Conservation (phyloP, 2,797 vertebrate species). For the Fringilla coelebs region DNA sequence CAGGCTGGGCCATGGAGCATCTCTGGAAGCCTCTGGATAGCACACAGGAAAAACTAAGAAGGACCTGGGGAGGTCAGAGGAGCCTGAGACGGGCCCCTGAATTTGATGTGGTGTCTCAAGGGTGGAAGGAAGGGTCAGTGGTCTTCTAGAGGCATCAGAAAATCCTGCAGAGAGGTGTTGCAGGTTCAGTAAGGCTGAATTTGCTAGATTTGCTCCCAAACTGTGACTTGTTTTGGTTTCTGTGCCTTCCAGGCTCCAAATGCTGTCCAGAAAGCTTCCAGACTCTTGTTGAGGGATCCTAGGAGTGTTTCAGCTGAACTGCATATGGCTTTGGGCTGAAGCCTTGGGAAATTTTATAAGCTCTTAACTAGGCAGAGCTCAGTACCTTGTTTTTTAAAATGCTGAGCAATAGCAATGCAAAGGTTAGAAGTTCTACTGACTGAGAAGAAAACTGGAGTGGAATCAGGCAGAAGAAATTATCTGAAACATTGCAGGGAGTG, state of each 20-base stretch:
- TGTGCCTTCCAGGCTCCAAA: not conserved
- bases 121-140: not conserved
- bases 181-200: not conserved
- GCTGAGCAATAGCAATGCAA: not conserved
- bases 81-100: not conserved
- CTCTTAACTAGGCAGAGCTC: not conserved
- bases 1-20: not conserved
- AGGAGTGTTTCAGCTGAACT: constrained; percentile 1
- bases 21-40: not conserved
- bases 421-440: not conserved
- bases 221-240: not conserved
- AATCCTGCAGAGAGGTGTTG: not conserved
- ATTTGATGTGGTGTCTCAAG: not conserved
- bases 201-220: not conserved
- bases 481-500: not conserved
- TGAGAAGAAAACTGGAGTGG: not conserved
- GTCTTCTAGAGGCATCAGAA: not conserved
- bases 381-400: not conserved
- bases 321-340: not conserved
- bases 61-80: not conserved
- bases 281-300: not conserved
- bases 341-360: not conserved
- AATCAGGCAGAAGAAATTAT: not conserved
- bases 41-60: not conserved
- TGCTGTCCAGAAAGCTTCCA: not conserved